These are phyloP conservation scores for Drosophila melanica DNA, from an alignment of 1,140 invertebrate species.

Conservation along the genomic window DNA sequence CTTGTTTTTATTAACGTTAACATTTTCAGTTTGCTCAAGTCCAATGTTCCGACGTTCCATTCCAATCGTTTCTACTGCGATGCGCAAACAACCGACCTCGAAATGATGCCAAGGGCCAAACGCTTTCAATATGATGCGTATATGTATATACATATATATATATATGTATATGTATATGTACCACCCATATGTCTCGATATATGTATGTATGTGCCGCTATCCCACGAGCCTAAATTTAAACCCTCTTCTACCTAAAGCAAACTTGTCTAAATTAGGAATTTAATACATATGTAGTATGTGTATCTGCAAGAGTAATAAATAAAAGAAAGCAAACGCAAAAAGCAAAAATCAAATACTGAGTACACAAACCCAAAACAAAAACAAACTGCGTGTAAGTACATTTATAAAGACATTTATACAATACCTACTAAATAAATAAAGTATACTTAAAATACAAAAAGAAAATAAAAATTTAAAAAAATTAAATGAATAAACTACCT, in stretches of 20 bases:
- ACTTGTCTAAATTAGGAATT: constrained; percentile 27
- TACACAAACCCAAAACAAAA: constrained; percentile 8
- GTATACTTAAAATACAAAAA: constrained; percentile 23
- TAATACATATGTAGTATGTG: constrained; percentile 15
- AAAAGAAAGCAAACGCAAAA: constrained; percentile 6
- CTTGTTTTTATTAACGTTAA: background rate
- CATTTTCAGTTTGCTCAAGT: background rate
- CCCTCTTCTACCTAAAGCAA: constrained; percentile 7
- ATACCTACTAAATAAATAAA: constrained; percentile 45
- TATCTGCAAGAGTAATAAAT: constrained; percentile 21
- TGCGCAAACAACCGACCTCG: background rate
- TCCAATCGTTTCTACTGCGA: background rate
- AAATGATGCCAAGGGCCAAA: constrained; percentile 22
- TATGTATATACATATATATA: constrained; percentile 2
- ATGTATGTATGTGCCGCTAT: background rate
- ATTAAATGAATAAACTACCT: constrained; percentile 75
- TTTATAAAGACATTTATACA: constrained; percentile 59
- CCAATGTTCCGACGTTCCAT: background rate
- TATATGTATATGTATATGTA: background rate
- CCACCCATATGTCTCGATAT: background rate
- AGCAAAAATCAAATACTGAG: constrained; percentile 8
- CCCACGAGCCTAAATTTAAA: constrained; percentile 19
- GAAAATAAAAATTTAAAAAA: constrained; percentile 42
- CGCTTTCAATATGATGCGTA: constrained; percentile 20
- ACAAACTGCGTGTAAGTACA: constrained; percentile 45